These are phyloP conservation scores for Spodoptera exigua DNA, from an alignment of 2,888 invertebrate species.

Conservation along the genomic window DNA sequence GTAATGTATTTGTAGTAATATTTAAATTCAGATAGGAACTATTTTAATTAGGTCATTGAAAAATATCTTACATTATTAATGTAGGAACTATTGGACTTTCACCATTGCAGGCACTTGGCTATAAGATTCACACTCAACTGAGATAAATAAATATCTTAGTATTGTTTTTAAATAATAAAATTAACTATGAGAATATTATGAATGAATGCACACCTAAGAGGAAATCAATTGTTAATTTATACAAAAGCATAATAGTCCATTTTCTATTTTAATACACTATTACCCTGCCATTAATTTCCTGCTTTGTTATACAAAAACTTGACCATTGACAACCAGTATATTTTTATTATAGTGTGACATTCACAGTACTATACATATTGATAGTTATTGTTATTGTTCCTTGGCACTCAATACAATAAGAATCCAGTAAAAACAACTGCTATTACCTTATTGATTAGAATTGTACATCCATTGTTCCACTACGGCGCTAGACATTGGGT, in stretches of 20 bases:
- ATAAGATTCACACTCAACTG: not conserved
- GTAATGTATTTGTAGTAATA: too few species aligned
- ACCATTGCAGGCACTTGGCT: not conserved
- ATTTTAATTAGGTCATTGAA: too few species aligned
- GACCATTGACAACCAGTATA: slow-evolving; percentile 5
- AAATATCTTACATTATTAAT: too few species aligned
- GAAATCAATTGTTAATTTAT: slow-evolving; percentile 15
- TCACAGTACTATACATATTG: slow-evolving; percentile 26
- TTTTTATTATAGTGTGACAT: slow-evolving; percentile 24
- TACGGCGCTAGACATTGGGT: slow-evolving; percentile 54
- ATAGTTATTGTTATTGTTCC: slow-evolving; percentile 32
- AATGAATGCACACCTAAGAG: slow-evolving; percentile 18
- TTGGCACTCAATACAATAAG: slow-evolving; percentile 25
- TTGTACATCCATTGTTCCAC: slow-evolving; percentile 67
- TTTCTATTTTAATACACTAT: slow-evolving; percentile 17
- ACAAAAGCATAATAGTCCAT: slow-evolving; percentile 4
- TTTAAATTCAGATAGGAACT: too few species aligned
- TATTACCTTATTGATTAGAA: slow-evolving; percentile 66
- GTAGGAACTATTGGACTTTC: not conserved
- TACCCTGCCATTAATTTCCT: slow-evolving; percentile 30
- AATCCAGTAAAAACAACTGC: slow-evolving; percentile 36
- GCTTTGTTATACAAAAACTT: slow-evolving; percentile 16
- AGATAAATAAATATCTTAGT: not conserved
- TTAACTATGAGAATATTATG: not conserved
- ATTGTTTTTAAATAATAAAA: slow-evolving; percentile 4